These are phyloP conservation scores for Polietes domitor DNA, from an alignment of 2,888 invertebrate species.

Conservation along the genomic window DNA sequence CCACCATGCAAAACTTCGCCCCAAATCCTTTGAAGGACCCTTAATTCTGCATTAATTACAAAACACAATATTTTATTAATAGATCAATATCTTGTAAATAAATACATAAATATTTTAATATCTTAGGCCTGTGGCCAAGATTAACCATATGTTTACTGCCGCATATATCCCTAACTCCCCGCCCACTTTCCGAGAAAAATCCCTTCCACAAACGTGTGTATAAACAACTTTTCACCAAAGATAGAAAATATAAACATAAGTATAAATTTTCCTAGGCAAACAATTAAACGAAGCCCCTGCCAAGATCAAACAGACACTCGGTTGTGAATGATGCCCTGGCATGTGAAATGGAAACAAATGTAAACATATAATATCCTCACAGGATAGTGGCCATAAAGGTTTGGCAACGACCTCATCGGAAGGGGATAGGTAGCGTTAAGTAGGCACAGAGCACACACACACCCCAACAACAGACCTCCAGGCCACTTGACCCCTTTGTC, in stretches of 20 bases:
- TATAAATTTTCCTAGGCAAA: constrained; percentile 23
- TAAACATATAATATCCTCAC: constrained; percentile 5
- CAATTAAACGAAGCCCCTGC: not conserved
- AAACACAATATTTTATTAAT: constrained; percentile 1
- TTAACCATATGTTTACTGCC: not conserved
- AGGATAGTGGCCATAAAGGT: not conserved
- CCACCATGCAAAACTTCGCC: not conserved
- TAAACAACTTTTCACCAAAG: not conserved
- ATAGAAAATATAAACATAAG: constrained; percentile 24
- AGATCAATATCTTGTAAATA: constrained; percentile 13
- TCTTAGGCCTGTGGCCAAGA: not conserved
- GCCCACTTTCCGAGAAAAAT: too few relatives aligned
- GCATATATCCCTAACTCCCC: not conserved
- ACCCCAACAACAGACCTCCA: not conserved
- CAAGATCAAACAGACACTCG: constrained; percentile 8
- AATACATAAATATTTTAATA: constrained; percentile 24
- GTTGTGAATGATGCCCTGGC: not conserved
- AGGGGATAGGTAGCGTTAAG: not conserved
- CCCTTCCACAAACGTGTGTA: too few relatives aligned
- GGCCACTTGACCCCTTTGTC: constrained; percentile 15
- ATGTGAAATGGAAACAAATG: not conserved
- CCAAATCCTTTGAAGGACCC: not conserved
- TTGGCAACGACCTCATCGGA: not conserved
- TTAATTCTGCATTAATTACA: not conserved
- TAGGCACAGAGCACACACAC: not conserved